Conservation (phyloP, 2,113 vertebrate genomes). For the Mesitornis unicolor region DNA sequence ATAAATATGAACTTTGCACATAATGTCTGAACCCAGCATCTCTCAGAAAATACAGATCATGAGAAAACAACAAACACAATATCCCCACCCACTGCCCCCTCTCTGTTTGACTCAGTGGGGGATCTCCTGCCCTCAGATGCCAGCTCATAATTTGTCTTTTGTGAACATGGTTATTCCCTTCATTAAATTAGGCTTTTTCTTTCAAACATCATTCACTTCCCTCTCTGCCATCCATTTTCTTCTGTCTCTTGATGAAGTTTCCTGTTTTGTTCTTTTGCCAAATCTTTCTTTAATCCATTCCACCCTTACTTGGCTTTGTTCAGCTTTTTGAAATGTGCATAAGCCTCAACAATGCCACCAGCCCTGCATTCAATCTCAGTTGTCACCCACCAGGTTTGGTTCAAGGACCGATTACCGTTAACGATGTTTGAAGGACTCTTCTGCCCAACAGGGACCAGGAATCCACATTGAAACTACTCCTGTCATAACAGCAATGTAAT, state of each 20-base stretch:
- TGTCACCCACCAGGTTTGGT: not conserved
- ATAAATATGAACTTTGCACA: not conserved
- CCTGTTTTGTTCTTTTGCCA: not conserved
- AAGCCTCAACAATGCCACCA: not conserved
- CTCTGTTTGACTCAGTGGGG: not conserved
- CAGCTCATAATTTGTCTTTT: not conserved
- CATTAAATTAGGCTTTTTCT: not conserved
- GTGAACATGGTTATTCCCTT: not conserved
- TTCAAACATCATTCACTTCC: not conserved
- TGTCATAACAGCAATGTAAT: not conserved
- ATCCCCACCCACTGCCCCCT: not conserved
- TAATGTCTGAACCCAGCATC: not conserved
- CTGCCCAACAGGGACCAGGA: not conserved
- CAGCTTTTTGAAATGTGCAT: not conserved
- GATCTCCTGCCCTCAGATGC: not conserved
- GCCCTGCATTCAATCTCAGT: not conserved
- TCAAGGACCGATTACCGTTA: not conserved
- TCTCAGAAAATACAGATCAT: not conserved
- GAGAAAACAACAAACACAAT: not conserved
- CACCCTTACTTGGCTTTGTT: not conserved
- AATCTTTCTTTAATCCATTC: not conserved
- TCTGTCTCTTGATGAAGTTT: not conserved
- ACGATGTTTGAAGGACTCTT: not conserved
- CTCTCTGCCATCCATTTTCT: not conserved
- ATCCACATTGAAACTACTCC: not conserved